A percentile compares a stretch with the other conserved stretches of the same genome.
These are phyloP conservation scores for Eubucco bourcierii DNA, from an alignment of 2,113 vertebrate species.

Conservation along the genomic window DNA sequence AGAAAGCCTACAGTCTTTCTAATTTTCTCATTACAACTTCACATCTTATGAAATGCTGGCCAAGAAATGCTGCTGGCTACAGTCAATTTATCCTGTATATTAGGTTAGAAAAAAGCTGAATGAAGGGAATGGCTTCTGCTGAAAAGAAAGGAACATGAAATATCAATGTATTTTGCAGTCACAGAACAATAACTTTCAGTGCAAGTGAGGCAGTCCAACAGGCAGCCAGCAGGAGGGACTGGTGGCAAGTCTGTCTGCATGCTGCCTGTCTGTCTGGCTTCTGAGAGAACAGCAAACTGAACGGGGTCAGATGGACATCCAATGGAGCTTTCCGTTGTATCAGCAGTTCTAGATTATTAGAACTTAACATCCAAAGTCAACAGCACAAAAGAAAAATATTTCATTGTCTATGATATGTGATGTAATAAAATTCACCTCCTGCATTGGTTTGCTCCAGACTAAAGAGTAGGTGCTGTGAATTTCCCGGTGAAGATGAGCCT, in stretches of 20 bases:
- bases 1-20: not conserved
- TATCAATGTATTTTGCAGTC: not conserved
- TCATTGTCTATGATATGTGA: not conserved
- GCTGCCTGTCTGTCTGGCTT: not conserved
- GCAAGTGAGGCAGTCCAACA: not conserved
- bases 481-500: not conserved
- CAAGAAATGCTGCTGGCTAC: not conserved
- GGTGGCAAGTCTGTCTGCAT: not conserved
- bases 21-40: not conserved
- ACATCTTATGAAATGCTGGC: not conserved
- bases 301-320: not conserved
- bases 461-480: not conserved
- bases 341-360: not conserved
- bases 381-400: not conserved
- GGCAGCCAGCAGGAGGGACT: not conserved
- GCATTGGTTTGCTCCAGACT: not conserved
- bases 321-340: not conserved
- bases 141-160: not conserved
- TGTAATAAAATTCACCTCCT: not conserved
- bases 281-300: not conserved
- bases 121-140: not conserved
- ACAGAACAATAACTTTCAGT: not conserved
- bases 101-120: not conserved
- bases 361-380: not conserved
- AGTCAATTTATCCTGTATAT: not conserved